Base-by-base conservation (phyloP, 2,113 vertebrate species). In the Chloroceryle aenea region DNA sequence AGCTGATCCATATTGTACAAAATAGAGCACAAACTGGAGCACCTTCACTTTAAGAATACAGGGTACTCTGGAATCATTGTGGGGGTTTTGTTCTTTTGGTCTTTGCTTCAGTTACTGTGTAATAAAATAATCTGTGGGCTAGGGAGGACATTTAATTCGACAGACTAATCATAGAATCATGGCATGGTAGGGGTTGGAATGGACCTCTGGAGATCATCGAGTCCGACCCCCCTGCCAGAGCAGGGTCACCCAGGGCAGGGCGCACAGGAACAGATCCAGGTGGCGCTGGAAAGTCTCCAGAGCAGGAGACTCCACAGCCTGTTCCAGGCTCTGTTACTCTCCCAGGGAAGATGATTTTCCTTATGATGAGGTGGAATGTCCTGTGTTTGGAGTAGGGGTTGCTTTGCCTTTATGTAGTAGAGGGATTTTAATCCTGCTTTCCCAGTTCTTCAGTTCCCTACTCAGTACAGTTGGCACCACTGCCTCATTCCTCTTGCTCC, bases 381-480 rank as follows among this genome's bases (percentile, higher is more conserved):
- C 48, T 14, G 23, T 50, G 23, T 25, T 6, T 92, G 55, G 48
- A 30, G 20, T 45, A 36, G 26, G 42, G 50, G 38, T 30, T 47
- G 43, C 14, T 74, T 73, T 68, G 47, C 16, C 22, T 69, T 53
- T 74, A 18, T 10, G 30, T 59, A 58, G n/a, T 19, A 64, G 66
- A 58, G 26, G 23, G 61, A 30, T 89, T 73, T 82, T n/a, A 52
- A 30, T 36, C 59, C 53, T 34, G 10, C 23, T 80, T 85, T 81
- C 12, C 20, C 25, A 45, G 1, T 77, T 77, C 53, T 52, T 56
- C 10, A 40, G 59, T 72, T 20, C 47, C 32, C 47, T 25, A 19
- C 0, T 0, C 38, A 38, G 36, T 56, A 23, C 10, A 10, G 19
- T 5, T 67, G 47, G 42, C 34, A 38, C 9, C 34, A 43, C 38